These are phyloP conservation scores for Olivierus martensii DNA, from an alignment of 1,140 invertebrate genomes.

Conservation along the genomic window DNA sequence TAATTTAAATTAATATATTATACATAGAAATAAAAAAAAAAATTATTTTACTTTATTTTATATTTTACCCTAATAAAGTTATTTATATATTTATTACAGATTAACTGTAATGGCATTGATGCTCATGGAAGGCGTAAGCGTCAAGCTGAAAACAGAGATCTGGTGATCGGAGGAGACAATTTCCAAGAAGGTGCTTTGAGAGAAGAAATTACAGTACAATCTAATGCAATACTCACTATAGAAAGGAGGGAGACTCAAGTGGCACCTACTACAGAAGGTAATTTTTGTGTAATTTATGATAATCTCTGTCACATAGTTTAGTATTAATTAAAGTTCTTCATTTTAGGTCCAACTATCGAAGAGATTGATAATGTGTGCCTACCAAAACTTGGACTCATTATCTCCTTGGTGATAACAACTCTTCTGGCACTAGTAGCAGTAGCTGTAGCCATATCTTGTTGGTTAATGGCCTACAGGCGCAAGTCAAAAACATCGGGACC, in stretches of 20 bases:
- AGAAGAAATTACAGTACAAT: slow-evolving; percentile 84
- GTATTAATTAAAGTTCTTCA: slow-evolving; percentile 8
- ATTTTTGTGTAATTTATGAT: neutral
- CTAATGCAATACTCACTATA: slow-evolving; percentile 77
- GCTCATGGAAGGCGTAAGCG: slow-evolving; percentile 65
- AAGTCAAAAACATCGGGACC: slow-evolving; percentile 68
- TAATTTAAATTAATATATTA: neutral
- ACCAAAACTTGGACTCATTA: slow-evolving; percentile 80
- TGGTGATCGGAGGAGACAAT: slow-evolving; percentile 14
- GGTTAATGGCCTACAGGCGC: slow-evolving; percentile 75
- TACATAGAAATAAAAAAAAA: neutral
- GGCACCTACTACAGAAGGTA: slow-evolving; percentile 40
- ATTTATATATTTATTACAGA: slow-evolving; percentile 34
- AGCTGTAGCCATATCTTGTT: slow-evolving; percentile 84
- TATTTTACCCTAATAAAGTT: neutral
- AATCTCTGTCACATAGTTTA: neutral
- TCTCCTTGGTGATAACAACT: slow-evolving; percentile 79
- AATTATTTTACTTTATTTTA: neutral
- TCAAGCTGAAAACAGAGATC: slow-evolving; percentile 19
- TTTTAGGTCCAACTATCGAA: slow-evolving; percentile 47
- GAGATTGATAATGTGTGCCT: slow-evolving; percentile 74
- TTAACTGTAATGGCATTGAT: slow-evolving; percentile 80
- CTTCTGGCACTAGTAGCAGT: slow-evolving; percentile 80
- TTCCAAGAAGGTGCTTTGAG: slow-evolving; percentile 61
- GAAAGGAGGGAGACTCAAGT: slow-evolving; percentile 60